Evolutionary conservation across 1,140 invertebrate genomes (phyloP), one percentile per base, ranked within the genome.

Genomic region (Hyles vespertilio): DNA sequence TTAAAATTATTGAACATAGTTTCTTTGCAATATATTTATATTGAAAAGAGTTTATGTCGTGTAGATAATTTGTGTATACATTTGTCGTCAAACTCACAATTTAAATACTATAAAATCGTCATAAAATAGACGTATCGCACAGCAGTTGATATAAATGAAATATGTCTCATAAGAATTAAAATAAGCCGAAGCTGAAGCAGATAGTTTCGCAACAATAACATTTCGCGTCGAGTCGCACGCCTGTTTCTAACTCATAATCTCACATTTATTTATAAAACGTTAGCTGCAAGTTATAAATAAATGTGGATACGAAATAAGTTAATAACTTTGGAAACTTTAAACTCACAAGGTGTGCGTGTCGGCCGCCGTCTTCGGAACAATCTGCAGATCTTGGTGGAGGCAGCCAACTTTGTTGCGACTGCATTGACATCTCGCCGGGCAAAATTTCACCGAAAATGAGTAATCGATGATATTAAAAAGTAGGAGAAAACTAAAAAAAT

Each of bases 301-400:
- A 63, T 32, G 34, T 32, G 55, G 48, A 57, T 46, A 10, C 32
- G 40, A 34, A 12, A 44, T 63, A 67, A 63, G 51, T 62, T 66
- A 62, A 56, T 47, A 73, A 77, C 54, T 68, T 77, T 61, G 22
- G 32, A 58, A 59, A 51, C 22, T 12, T 9, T 22, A 59, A 75
- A 87, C 81, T 84, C 67, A 84, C 81, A 87, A 61, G 11, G 79
- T 81, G 55, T 80, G 75, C 5, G 74, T 70, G 36, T 81, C 79
- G n/a, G 61, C 56, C 50, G 83, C 69, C 4, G 69, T 56, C 55
- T 73, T 76, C 50, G 83, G 83, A 44, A 86, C 68, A 7, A 66
- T 71, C 45, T 68, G 65, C 44, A 86, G 67, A 32, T 78, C 73
- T 63, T 87, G 79, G 36, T 79, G 77, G 6, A 84, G 65, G 52